Base-by-base conservation (phyloP, 2,113 vertebrate species). In the Cephalopterus ornatus region DNA sequence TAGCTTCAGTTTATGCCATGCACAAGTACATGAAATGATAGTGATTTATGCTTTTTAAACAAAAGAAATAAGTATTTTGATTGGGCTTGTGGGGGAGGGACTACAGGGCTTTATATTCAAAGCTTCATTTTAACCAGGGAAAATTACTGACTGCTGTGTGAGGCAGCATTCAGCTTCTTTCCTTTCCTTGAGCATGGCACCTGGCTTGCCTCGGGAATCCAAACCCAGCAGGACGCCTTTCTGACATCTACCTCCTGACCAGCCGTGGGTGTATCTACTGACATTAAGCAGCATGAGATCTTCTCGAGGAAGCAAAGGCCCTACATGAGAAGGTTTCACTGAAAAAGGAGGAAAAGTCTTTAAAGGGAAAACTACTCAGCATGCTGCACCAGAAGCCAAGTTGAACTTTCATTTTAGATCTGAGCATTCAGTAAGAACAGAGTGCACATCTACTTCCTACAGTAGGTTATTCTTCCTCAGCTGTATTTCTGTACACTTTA, bases 211-310 rank as follows among this genome's bases (percentile, higher is more conserved):
- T 93, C 0, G 0, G 85, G 93, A 95, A 93, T 80, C 63, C 93
- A 90, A 67, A 50, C 23, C 14, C 6, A 0, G 82, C 55, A 94
- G 82, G 92, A 62, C 0, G 13, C 88, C 85, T 94, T 96, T 95
- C 67, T 93, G 85, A 73, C 88, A 95, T 88, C 93, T 70, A 77
- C 85, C 92, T 88, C 87, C 78, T 77, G 82, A 93, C 79, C 27
- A 88, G 63, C 61, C 3, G 79, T 96, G 92, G 94, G 96, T 95
- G 95, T 88, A 93, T 32, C 90, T 77, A 50, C 88, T 90, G 93
- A 95, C 83, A 83, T 93, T 86, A 96, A 84, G 88, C 95, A 96
- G 93, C 82, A 3, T 33, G 95, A 90, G 50, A 86, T 11, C 88
- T 92, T 92, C 82, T 83, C 72, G 62, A 93, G 63, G 88, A 88